These are phyloP conservation scores for Doryteuthis pealeii DNA, from an alignment of 1,140 invertebrate genomes.

Conservation along the genomic window DNA sequence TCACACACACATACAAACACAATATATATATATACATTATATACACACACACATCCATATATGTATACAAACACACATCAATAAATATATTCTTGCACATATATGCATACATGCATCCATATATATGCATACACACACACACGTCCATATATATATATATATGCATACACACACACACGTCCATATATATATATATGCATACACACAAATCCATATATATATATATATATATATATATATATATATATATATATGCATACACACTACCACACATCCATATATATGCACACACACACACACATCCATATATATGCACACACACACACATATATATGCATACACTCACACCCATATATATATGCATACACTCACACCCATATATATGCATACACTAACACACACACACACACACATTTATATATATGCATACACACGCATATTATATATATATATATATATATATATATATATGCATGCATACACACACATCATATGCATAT, in stretches of 20 bases:
- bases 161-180: no score
- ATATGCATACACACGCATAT: no score
- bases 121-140: not conserved
- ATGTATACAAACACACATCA: no score
- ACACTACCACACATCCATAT: not conserved
- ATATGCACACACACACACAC: not conserved
- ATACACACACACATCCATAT: not conserved
- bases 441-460: constrained; percentile 4
- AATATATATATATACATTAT: not conserved
- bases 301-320: not conserved
- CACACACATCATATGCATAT: no score
- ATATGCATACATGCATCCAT: not conserved
- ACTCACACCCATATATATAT: not conserved
- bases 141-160: no score
- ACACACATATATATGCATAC: not conserved
- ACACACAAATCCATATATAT: no score
- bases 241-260: not conserved
- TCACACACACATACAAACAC: not conserved
- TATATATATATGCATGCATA: not conserved
- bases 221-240: not conserved
- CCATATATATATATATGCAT: no score
- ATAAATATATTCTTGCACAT: no score
- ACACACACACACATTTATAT: no score
- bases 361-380: no score
- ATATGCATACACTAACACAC: no score